Evolutionary conservation across 2,888 invertebrate species (phyloP).

Genomic region (Leptinotarsa haldemani): DNA sequence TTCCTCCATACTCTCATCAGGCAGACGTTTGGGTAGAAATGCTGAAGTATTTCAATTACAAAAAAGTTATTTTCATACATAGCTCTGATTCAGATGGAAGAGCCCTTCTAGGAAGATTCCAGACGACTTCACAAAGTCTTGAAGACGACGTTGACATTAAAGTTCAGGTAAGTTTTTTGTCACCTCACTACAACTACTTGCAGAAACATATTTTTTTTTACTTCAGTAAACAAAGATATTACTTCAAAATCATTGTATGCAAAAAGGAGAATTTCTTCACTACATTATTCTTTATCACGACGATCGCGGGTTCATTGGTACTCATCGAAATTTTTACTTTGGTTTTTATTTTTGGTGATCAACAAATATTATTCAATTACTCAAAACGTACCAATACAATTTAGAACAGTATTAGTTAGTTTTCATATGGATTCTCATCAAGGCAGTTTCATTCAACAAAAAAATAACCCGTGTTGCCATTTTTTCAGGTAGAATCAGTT

Average conservation of each 20-base stretch:
- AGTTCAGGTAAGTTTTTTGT: constrained; percentile 71
- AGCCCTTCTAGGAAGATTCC: constrained; percentile 91
- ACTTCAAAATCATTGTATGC: too few relatives aligned
- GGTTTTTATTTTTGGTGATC: too few relatives aligned
- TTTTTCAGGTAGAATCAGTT: constrained; percentile 80
- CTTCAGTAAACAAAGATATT: too few relatives aligned
- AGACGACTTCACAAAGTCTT: constrained; percentile 91
- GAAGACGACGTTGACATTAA: constrained; percentile 94
- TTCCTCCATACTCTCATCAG: constrained; percentile 98
- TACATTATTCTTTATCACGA: too few relatives aligned
- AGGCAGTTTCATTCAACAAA: too few relatives aligned
- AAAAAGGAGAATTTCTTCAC: too few relatives aligned
- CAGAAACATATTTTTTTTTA: background rate
- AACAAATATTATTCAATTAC: too few relatives aligned
- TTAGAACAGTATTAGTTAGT: too few relatives aligned
- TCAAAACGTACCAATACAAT: too few relatives aligned
- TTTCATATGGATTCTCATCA: too few relatives aligned
- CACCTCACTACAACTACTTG: background rate
- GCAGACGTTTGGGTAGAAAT: constrained; percentile 98
- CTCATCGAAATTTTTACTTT: too few relatives aligned
- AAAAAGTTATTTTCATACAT: constrained; percentile 94
- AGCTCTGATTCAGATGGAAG: constrained; percentile 96
- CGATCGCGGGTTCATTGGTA: too few relatives aligned
- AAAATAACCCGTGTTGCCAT: background rate
- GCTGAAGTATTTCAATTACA: constrained; percentile 89